These are phyloP conservation scores for Heteronetta atricapilla DNA, from an alignment of 2,113 vertebrate genomes.

Conservation along the genomic window DNA sequence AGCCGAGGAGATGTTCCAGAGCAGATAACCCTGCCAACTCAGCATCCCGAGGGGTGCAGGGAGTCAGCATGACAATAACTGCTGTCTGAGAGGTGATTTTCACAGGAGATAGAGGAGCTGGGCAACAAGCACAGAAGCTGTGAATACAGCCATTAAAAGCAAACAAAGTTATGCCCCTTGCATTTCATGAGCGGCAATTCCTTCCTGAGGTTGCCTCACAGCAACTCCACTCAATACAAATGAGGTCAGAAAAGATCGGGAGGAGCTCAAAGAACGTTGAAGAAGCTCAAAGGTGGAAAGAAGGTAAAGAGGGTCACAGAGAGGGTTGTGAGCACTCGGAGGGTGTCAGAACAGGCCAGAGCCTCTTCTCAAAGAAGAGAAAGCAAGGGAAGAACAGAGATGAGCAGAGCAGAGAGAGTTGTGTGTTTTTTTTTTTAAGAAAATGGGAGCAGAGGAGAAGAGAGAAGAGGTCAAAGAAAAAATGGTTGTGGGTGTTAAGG, in stretches of 20 bases:
- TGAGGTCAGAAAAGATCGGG: neutral
- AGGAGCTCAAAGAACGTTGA: neutral
- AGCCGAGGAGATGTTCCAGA: neutral
- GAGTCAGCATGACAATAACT: slow-evolving; percentile 41
- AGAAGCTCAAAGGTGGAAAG: neutral
- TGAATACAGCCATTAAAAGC: neutral
- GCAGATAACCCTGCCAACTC: slow-evolving; percentile 52
- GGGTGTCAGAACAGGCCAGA: neutral
- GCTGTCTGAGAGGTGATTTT: slow-evolving; percentile 52
- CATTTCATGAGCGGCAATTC: neutral
- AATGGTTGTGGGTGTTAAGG: neutral
- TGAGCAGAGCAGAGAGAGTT: neutral
- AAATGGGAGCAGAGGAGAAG: neutral
- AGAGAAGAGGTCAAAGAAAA: neutral
- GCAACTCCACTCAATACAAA: neutral
- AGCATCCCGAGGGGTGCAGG: slow-evolving; percentile 49
- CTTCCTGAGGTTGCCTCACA: neutral
- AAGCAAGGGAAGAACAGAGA: neutral
- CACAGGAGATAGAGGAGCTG: neutral
- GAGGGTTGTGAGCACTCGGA: neutral
- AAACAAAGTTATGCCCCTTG: neutral
- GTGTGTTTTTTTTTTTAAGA: neutral
- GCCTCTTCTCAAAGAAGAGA: neutral
- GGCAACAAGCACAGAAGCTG: neutral
- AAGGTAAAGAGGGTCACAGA: neutral